Evolutionary conservation across 2,797 vertebrate genomes (phyloP), one percentile per base, ranked within the genome.

Genomic region (Clarias laeviceps): DNA sequence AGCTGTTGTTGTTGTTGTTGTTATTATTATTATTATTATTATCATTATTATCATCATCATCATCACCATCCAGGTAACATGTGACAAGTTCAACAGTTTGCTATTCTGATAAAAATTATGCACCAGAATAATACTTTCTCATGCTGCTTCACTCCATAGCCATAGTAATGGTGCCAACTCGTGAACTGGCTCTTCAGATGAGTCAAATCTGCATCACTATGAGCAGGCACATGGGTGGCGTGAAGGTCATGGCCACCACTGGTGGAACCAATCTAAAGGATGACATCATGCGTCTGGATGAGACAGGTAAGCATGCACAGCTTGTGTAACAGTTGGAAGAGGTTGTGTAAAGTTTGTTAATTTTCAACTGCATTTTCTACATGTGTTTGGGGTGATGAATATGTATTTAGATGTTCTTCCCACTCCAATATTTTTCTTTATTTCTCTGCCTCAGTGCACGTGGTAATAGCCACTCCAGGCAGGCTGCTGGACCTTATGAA

Each of bases 381-480:
- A 20, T 29, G 56, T 27, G 29, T 54, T 11, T 76, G 29, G 15
- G 45, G 8, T 59, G 29, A 59, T 37, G 5, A 78, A 37, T 32
- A 54, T 54, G 1, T 45, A 29, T 18, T 32, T 15, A n/a, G 5
- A 59, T 37, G 5, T 78, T 59, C 56, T 37, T 29, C 29, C 4
- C 24, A 14, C 11, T 22, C 45, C 14, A 22, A 9, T 3, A 27
- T 37, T 14, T 3, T 29, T 18, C 0, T 77, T 54, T 27, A 15
- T 14, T 45, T 50, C 20, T 80, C 11, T 69, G 15, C 18, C 17
- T 65, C 37, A 96, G 96, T 96, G 50, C 96, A 96, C 76, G 95
- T 96, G 82, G 91, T 96, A 87, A 95, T 96, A n/a, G 96, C 96
- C 57, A 96, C 96, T 0, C 96, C 96, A 68, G 96, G 96, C 40